Base-by-base conservation (phyloP, 2,113 vertebrate genomes). In the Chamaetylas fuelleborni region DNA sequence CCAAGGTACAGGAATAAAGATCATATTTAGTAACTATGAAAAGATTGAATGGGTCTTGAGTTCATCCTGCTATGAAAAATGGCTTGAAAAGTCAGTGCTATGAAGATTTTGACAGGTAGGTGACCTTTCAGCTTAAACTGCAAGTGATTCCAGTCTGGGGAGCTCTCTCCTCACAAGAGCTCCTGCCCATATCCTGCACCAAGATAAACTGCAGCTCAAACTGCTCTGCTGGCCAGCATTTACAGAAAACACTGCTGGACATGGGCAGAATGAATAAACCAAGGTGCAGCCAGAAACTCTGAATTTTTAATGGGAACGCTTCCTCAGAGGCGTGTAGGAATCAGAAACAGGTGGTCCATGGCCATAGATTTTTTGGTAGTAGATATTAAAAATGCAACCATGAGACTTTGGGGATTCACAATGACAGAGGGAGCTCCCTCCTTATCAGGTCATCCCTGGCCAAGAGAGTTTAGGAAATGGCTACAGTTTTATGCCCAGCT, bases 81-180 rank as follows among this genome's bases (percentile, higher is more conserved):
- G 43, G 86, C 92, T 86, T 94, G 81, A 97, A 93, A 95, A 96
- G 88, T 43, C 38, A 78, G 38, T 79, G 70, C 65, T 77, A 56
- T 89, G 83, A 96, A 96, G 95, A 96, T 86, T 81, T 53, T 34
- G 86, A 79, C 57, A 84, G 76, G 93, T 96, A 90, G 72, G 91
- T 95, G 94, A 97, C 93, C 96, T 98, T 97, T 96, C 85, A 93
- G 90, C 38, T 95, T 64, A 85, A 40, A 53, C 34, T 87, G 26
- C 42, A 94, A 95, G 82, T 38, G 62, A 90, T 97, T 95, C 83
- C 86, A 84, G 40, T 5, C 61, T 47, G 38, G 77, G 78, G 60
- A 93, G 67, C 72, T 92, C 80, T 53, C 65, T 95, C 94, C 81
- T 96, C 86, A 29, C 53, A 69, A 71, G 62, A 87, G 28, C 65